A percentile compares a stretch with the other conserved stretches of the same genome.
Evolutionary conservation across 1,140 invertebrate genomes (phyloP).

Genomic region (Drosophila tristis): DNA sequence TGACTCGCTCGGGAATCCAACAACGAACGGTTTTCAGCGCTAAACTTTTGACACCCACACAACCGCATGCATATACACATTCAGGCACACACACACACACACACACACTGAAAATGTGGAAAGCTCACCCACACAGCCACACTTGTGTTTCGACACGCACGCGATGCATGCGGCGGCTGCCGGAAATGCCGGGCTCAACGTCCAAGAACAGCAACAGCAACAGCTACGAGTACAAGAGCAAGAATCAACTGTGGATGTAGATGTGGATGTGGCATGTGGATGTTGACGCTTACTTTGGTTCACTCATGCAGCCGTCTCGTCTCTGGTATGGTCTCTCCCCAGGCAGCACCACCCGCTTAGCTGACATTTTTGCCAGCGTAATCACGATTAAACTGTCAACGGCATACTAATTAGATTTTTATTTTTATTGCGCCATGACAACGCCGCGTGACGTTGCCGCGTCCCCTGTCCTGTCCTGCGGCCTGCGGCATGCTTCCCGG

Average conservation of each 20-base stretch:
- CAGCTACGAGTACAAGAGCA: constrained; percentile 42
- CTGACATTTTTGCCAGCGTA: constrained; percentile 80
- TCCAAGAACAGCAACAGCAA: constrained; percentile 43
- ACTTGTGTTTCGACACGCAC: constrained; percentile 66
- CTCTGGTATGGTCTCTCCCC: too few relatives aligned
- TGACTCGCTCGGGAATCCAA: constrained; percentile 7
- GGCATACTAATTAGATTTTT: constrained; percentile 84
- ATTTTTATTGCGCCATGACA: constrained; percentile 83
- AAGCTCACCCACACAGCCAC: constrained; percentile 11
- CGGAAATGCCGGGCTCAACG: constrained; percentile 77
- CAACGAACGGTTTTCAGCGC: constrained; percentile 25
- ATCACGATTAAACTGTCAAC: constrained; percentile 84
- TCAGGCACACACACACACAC: constrained; percentile 6
- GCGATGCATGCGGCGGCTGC: constrained; percentile 64
- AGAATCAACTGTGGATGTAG: constrained; percentile 82
- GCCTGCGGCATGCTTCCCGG: constrained; percentile 1
- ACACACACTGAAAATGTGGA: not conserved
- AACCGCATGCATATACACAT: not conserved
- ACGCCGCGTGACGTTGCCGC: constrained; percentile 75
- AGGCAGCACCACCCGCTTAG: constrained; percentile 28
- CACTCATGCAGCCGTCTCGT: constrained; percentile 1
- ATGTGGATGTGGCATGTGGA: constrained; percentile 82
- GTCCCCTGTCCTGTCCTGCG: constrained; percentile 12
- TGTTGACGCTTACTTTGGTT: constrained; percentile 44
- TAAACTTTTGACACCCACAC: constrained; percentile 56